Evolutionary conservation across 2,888 invertebrate genomes (phyloP), one percentile per base, ranked within the genome.

Genomic region (Epistrophella euchroma): DNA sequence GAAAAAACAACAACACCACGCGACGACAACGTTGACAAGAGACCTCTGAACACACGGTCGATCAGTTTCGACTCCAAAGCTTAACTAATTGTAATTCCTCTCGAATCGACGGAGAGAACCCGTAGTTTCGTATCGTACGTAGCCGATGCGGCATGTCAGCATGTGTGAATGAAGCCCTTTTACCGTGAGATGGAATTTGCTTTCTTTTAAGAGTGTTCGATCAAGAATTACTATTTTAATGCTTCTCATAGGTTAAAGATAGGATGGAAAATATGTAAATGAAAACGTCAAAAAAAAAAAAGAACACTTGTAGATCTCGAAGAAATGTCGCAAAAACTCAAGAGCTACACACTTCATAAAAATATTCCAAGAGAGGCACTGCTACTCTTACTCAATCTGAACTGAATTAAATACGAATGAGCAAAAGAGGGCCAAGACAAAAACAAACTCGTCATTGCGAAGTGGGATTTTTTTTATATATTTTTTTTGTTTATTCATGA

Each of bases 51-150:
- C 56, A 85, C 60, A 73, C 80, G 76, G 68, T 73, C 85, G 85
- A 80, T 80, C 80, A 80, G 56, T 68, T 76, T 62, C 25, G 85
- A 76, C 66, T 85, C 68, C 68, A 85, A 85, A 85, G 80, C 80
- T 81, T 76, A 75, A 85, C 85, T 85, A 60, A 60, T 40, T 40
- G 19, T 28, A 80, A 80, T 85, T 76, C 72, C 68, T 85, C 85
- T 72, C 80, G 47, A 85, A 62, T 56, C 43, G 60, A 73, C 68
- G 47, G 60, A 76, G 72, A 76, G 72, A 80, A 66, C 75, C 50
- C 72, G 56, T 68, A 66, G n/a, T n/a, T 66, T 56, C 72, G 56
- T n/a, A n/a, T n/a, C n/a, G 68, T 80, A 71, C 43, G 25, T 2
- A 2, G 28, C 0, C 28, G 28, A 32, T 32, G 6, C 28, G 32